Percentiles rank a stretch among this genome's conserved stretches.
Evolutionary conservation across 2,113 vertebrate species (phyloP).

Genomic region (Laterallus jamaicensis): DNA sequence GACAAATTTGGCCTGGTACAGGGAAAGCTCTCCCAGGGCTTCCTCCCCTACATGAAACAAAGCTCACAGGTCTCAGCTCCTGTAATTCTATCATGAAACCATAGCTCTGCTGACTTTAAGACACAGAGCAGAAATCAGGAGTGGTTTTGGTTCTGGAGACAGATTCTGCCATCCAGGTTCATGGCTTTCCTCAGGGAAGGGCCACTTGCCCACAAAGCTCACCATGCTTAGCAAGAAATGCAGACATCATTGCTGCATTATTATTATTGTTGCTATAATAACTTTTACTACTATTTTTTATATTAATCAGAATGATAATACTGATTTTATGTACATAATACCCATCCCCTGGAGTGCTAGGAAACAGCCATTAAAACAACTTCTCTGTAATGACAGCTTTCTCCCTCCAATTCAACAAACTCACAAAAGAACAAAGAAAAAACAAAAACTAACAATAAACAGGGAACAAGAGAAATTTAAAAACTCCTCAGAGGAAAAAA

Average conservation of each 20-base stretch:
- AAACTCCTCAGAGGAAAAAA: background rate
- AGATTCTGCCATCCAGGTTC: background rate
- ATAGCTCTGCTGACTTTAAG: background rate
- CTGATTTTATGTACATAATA: background rate
- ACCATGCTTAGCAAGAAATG: background rate
- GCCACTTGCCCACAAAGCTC: background rate
- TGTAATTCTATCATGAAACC: background rate
- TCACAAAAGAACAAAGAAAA: constrained; percentile 18
- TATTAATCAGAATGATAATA: background rate
- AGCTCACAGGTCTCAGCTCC: background rate
- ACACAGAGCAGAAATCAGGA: background rate
- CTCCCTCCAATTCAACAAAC: background rate
- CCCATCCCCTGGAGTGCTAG: background rate
- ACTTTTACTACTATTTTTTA: background rate
- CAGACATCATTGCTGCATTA: background rate
- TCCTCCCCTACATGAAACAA: background rate
- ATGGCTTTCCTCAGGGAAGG: background rate
- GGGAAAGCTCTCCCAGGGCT: background rate
- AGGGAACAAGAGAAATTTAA: constrained; percentile 8
- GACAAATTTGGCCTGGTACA: background rate
- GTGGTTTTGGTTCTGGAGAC: background rate
- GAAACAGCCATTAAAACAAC: constrained; percentile 3
- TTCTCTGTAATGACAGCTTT: background rate
- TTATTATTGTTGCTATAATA: background rate
- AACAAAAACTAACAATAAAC: constrained; percentile 29